Evolutionary conservation across 2,113 vertebrate species (phyloP), one percentile per base, ranked within the genome.

Genomic region (Eupsittula cactorum): DNA sequence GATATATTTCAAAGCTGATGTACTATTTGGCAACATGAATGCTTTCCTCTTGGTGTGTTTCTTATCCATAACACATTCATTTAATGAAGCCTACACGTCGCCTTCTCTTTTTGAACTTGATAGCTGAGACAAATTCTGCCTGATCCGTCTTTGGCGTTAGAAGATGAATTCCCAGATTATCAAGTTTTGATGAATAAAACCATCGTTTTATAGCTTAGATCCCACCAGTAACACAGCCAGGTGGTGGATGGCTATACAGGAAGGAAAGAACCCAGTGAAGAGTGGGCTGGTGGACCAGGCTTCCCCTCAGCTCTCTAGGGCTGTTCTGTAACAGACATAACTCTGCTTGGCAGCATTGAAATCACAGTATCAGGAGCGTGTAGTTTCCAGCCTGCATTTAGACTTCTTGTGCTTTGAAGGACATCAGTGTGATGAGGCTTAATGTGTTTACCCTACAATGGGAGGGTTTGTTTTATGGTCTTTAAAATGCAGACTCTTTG

Each of bases 31-130:
- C 75, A 76, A 9, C 50, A 28, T 2, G 2, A 5, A 23, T 25
- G 12, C 64, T 76, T 83, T 68, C 18, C 68, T 52, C 60, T 69
- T 11, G n/a, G 13, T 35, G 55, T 19, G 27, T 8, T 47, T 27
- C 81, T 75, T 6, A 39, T 13, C 55, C 35, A 6, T 12, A 44
- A 28, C 68, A 3, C 2, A 2, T 33, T 70, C 25, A 8, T 52
- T 57, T 24, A 27, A 7, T 3, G 11, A 29, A 77, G 17, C 35
- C 47, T 35, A 1, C 5, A 0, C 0, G 0, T 11, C 7, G 0
- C 42, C 11, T 37, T 37, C n/a, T 71, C 15, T 10, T 31, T 15
- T 20, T 27, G 44, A 33, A 11, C 73, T 11, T 6, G 42, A 5
- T 2, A 4, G 62, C 10, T 41, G 11, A 31, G 49, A 18, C n/a